A percentile compares a stretch with the other conserved stretches of the same genome.
Conservation (phyloP, 2,888 invertebrate species). For the Cantharis rustica region DNA sequence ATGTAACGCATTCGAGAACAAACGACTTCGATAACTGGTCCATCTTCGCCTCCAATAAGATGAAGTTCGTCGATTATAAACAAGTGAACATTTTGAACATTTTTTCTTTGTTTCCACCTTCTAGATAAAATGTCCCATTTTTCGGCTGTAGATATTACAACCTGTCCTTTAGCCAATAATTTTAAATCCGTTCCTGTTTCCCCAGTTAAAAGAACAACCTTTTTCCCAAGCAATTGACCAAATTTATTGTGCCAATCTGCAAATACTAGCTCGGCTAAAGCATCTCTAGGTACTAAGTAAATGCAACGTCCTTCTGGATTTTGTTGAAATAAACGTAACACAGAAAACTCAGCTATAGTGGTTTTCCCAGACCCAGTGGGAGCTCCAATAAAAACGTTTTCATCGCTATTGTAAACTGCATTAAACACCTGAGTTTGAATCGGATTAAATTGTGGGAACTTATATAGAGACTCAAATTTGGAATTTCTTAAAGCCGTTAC, state of each 20-base stretch:
- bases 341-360: slow-evolving; percentile 94
- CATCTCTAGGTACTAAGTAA: slow-evolving; percentile 90
- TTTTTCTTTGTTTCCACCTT: slow-evolving; percentile 98
- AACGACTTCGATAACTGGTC: slow-evolving; percentile 91
- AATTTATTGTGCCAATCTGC: slow-evolving; percentile 93
- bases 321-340: slow-evolving; percentile 81
- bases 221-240: slow-evolving; percentile 76
- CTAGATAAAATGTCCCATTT: slow-evolving; percentile 99
- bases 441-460: slow-evolving; percentile 94
- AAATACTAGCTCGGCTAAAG: slow-evolving; percentile 87
- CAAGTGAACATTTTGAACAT: slow-evolving; percentile 94
- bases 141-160: slow-evolving; percentile 96
- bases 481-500: slow-evolving; percentile 89
- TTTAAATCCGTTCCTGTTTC: slow-evolving; percentile 98
- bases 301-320: slow-evolving; percentile 84
- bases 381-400: slow-evolving; percentile 95
- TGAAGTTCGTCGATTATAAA: slow-evolving; percentile 98
- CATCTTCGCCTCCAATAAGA: slow-evolving; percentile 85
- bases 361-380: slow-evolving; percentile 93
- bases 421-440: slow-evolving; percentile 99
- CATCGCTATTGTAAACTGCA: slow-evolving; percentile 96
- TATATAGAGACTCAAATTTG: slow-evolving; percentile 85
- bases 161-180: slow-evolving; percentile 86
- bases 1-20: slow-evolving; percentile 95
- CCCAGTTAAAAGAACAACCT: slow-evolving; percentile 91